phyloP scores from a whole-genome alignment of 2,113 vertebrate genomes.

The Phalacrocorax aristotelis region DNA sequence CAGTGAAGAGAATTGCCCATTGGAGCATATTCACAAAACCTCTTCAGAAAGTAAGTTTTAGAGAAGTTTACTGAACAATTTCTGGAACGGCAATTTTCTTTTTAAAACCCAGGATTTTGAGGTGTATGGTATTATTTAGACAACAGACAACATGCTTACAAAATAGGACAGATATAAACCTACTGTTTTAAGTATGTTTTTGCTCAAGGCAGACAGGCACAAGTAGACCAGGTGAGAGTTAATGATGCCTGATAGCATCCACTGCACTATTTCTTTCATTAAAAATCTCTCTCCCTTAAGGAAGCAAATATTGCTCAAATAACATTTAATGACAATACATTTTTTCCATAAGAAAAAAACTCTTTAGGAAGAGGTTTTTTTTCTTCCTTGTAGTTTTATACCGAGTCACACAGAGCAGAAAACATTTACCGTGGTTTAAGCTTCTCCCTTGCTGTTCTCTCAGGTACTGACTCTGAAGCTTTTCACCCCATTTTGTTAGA shows the following conservation, averaged over 20 bases:
- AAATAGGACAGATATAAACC: neutral
- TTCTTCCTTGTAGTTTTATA: neutral
- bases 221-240: neutral
- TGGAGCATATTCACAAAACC: neutral
- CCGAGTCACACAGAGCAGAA: rapidly evolving
- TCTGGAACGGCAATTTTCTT: neutral
- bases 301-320: neutral
- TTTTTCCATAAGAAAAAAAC: neutral
- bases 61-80: neutral
- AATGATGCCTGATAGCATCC: neutral
- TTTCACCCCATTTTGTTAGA: neutral
- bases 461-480: neutral
- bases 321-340: neutral
- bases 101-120: neutral
- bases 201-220: neutral
- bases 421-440: neutral
- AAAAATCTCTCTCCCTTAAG: neutral
- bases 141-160: rapidly evolving
- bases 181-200: neutral
- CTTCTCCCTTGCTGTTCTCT: neutral
- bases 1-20: neutral
- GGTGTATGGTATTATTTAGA: neutral
- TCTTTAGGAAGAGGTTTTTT: neutral
- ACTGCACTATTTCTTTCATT: neutral
- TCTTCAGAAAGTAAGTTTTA: neutral